phyloP scores from a whole-genome alignment of 2,113 vertebrate genomes.

The Plotosus lineatus region DNA sequence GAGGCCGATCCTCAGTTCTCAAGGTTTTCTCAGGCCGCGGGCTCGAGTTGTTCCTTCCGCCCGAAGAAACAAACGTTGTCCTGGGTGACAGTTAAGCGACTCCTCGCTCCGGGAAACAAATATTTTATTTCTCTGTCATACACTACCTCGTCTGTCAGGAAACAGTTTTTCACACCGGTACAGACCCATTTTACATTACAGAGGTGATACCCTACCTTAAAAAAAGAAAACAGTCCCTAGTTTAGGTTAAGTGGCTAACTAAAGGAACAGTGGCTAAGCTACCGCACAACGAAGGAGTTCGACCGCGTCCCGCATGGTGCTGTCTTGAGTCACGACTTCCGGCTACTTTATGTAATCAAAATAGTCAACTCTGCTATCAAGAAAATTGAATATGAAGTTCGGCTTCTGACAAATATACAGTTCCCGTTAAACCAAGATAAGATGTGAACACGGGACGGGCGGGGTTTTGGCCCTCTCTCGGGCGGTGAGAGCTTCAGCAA shows the following conservation, averaged over 20 bases:
- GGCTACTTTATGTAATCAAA: not conserved
- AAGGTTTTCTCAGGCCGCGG: too few relatives aligned
- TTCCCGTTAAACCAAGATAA: not conserved
- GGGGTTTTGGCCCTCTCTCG: constrained; percentile 7
- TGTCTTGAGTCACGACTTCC: not conserved
- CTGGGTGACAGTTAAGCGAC: not conserved
- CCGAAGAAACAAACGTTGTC: constrained; percentile 7
- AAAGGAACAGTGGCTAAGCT: not conserved
- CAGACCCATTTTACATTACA: not conserved
- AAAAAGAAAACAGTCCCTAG: not conserved
- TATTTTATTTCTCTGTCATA: not conserved
- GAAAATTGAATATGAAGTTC: not conserved
- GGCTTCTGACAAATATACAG: not conserved
- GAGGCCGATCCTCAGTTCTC: too few relatives aligned
- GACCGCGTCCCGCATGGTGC: not conserved
- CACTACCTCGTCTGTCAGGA: not conserved
- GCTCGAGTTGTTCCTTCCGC: constrained; percentile 34
- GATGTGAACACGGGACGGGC: constrained; percentile 13
- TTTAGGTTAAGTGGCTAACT: not conserved
- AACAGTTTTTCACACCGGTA: not conserved
- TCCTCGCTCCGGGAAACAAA: not conserved
- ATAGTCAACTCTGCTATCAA: not conserved
- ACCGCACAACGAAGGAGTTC: not conserved
- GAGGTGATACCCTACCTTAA: not conserved
- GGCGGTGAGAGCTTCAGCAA: constrained; percentile 45